phyloP scores from a whole-genome alignment of 2,113 vertebrate species.

The Macquaria australasica region DNA sequence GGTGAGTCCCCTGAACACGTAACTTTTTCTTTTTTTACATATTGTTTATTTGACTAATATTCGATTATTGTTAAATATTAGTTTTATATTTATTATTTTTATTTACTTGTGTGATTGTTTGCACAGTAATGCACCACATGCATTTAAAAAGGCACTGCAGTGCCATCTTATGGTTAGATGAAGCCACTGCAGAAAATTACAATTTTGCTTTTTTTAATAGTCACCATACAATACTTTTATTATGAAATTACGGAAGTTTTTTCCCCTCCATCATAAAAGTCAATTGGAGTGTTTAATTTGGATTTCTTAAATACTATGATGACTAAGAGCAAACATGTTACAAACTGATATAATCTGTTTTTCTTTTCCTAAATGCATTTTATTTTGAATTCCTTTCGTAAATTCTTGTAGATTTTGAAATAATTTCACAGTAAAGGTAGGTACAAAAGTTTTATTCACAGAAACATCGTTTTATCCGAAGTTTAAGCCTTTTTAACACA shows the following conservation, averaged over 20 bases:
- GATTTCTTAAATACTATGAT: background rate
- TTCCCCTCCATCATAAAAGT: background rate
- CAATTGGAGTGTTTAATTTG: background rate
- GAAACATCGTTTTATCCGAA: conserved; percentile 10
- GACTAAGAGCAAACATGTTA: background rate
- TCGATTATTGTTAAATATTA: background rate
- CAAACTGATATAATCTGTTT: background rate
- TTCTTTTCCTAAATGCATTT: background rate
- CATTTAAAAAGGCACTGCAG: background rate
- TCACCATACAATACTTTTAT: background rate
- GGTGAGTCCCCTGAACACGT: too few species aligned
- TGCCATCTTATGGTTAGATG: conserved; percentile 15
- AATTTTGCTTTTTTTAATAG: background rate
- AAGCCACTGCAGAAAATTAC: background rate
- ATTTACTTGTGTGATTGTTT: background rate
- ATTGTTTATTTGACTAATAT: background rate
- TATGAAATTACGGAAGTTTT: background rate
- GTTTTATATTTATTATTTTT: background rate
- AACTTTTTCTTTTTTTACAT: background rate
- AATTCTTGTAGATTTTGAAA: background rate
- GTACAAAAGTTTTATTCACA: conserved; percentile 64
- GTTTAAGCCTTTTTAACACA: background rate
- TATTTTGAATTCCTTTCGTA: background rate
- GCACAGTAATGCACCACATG: background rate
- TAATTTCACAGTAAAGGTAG: background rate